phyloP scores from a whole-genome alignment of 2,797 vertebrate species.

The Arrhamphus sclerolepis region DNA sequence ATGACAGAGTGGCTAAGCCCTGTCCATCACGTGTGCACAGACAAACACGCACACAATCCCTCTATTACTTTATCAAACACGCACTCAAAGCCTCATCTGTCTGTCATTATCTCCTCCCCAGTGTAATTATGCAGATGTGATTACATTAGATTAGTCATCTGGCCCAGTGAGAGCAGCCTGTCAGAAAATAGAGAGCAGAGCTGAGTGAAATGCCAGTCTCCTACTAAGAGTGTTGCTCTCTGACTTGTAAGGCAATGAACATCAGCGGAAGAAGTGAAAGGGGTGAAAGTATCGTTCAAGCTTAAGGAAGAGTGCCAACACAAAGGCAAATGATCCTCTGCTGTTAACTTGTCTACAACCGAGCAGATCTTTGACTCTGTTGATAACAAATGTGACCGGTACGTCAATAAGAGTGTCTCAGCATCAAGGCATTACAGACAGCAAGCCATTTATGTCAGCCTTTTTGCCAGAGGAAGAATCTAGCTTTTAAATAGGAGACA shows the following conservation, averaged over 20 bases:
- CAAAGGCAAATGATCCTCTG: conserved; percentile 31
- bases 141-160: conserved; percentile 82
- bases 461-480: background rate
- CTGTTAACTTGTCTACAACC: conserved; percentile 17
- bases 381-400: conserved; percentile 10
- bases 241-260: conserved; percentile 35
- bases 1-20: conserved; percentile 74
- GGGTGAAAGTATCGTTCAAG: conserved; percentile 33
- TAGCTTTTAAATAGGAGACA: conserved; percentile 11
- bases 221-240: conserved; percentile 44
- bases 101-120: conserved; percentile 78
- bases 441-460: conserved; percentile 5
- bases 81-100: conserved; percentile 66
- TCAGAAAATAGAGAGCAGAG: conserved; percentile 65
- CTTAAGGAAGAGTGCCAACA: conserved; percentile 30
- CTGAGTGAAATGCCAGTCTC: conserved; percentile 66
- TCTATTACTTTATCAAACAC: conserved; percentile 56
- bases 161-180: conserved; percentile 75
- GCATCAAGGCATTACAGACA: conserved; percentile 23
- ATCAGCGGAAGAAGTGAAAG: conserved; percentile 24
- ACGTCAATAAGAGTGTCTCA: conserved; percentile 14
- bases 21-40: conserved; percentile 72
- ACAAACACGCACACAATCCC: conserved; percentile 54
- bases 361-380: conserved; percentile 7
- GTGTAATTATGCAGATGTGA: conserved; percentile 83